A percentile compares a stretch with the other conserved stretches of the same genome.
These are phyloP conservation scores for Junonia oenone DNA, from an alignment of 2,888 invertebrate species.

Conservation along the genomic window DNA sequence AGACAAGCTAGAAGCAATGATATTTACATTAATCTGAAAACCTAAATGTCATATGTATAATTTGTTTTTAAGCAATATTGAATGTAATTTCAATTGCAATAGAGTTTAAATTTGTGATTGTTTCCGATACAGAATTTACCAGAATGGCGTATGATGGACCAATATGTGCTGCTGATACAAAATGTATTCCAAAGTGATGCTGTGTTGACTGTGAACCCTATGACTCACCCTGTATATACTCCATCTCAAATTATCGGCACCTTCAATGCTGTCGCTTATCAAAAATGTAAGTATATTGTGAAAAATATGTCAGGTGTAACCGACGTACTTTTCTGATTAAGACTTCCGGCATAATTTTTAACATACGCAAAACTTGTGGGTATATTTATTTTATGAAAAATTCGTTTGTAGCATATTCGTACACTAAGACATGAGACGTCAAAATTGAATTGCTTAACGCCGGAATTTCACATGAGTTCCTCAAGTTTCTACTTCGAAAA, in stretches of 20 bases:
- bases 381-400: no score
- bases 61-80: no score
- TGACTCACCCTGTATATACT: conserved; percentile 73
- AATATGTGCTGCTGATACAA: conserved; percentile 73
- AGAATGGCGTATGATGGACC: conserved; percentile 76
- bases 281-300: conserved; percentile 73
- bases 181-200: conserved; percentile 67
- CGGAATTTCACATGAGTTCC: no score
- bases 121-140: conserved; percentile 63
- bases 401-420: background rate
- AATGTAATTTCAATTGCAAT: background rate
- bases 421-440: no score
- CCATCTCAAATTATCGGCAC: conserved; percentile 71
- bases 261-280: conserved; percentile 81
- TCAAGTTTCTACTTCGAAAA: no score
- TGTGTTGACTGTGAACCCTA: conserved; percentile 66
- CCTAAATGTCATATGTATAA: background rate
- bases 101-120: background rate
- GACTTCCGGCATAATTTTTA: background rate
- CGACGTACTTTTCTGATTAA: background rate
- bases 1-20: background rate
- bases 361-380: no score
- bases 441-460: no score
- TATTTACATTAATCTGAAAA: background rate
- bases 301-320: background rate